Base-by-base conservation (phyloP, 2,797 vertebrate species). In the Balearica regulorum region DNA sequence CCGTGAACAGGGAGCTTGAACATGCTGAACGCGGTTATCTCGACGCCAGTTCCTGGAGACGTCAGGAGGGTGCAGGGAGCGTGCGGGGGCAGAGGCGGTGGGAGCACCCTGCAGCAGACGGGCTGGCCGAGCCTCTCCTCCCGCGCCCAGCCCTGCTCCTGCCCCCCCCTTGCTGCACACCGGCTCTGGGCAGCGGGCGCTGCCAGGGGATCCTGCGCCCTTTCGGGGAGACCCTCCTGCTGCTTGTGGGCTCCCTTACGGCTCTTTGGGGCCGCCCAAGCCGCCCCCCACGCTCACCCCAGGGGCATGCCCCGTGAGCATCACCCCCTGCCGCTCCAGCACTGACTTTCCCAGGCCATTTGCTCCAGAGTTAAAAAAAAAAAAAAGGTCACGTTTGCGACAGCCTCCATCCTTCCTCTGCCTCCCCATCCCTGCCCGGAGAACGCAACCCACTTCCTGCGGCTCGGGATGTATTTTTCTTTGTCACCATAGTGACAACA, bases 391-490 rank as follows among this genome's bases (percentile, higher is more conserved):
- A 69, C 4, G 0, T 77, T 77, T 69, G 72, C 44, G 39, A 43
- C 68, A 24, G 29, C 54, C 43, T 90, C 60, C 65, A n/a, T 86
- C 87, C 64, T 88, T 75, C 75, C 57, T 60, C 85, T 65, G 66
- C 48, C 70, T 93, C 51, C 49, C 31, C 10, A 18, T 60, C 79
- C 62, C 83, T 58, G 73, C 83, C 85, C 93, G 61, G 75, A 93
- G 83, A 91, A 41, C 13, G 29, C 75, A 94, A 82, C 48, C 39
- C 64, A 44, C 49, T 76, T 94, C 83, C 86, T 90, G 80, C 85
- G 71, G 87, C 84, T 94, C 2, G 11, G 62, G 90, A 65, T 79
- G 53, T 85, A 72, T 90, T 96, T 97, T 96, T 90, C 90, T 93
- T 83, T 49, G 21, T 96, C 35, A 20, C 78, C 85, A 65, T 91